These are phyloP conservation scores for Crotophaga sulcirostris DNA, from an alignment of 2,113 vertebrate genomes.

Conservation along the genomic window DNA sequence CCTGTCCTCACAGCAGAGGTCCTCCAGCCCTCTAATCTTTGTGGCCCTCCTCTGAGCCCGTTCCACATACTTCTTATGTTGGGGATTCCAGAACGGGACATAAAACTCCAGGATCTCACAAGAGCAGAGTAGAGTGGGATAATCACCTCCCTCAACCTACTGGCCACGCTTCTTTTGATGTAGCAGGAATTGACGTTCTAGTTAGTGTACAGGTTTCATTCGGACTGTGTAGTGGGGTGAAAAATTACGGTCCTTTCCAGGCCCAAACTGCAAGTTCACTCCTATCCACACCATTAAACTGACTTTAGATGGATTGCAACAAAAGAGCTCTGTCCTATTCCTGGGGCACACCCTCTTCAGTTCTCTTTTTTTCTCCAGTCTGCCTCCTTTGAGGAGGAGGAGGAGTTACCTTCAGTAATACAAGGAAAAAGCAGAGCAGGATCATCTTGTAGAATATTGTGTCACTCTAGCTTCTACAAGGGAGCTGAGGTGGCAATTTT, in stretches of 20 bases:
- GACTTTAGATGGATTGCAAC: background rate
- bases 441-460: background rate
- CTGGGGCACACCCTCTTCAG: background rate
- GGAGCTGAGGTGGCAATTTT: background rate
- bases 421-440: background rate
- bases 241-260: background rate
- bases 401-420: background rate
- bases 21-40: too few species aligned
- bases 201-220: background rate
- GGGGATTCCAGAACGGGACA: too few species aligned
- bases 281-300: background rate
- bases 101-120: too few species aligned
- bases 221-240: background rate
- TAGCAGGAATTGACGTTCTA: accelerated
- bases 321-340: accelerated
- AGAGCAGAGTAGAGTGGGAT: too few species aligned
- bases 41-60: too few species aligned
- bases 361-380: background rate
- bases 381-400: background rate
- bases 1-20: too few species aligned
- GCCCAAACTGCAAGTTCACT: background rate
- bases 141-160: too few species aligned
- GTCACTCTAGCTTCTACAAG: background rate
- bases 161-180: too few species aligned
- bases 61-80: too few species aligned